Conservation (phyloP, 2,113 vertebrate genomes). For the Myotis yumanensis region DNA sequence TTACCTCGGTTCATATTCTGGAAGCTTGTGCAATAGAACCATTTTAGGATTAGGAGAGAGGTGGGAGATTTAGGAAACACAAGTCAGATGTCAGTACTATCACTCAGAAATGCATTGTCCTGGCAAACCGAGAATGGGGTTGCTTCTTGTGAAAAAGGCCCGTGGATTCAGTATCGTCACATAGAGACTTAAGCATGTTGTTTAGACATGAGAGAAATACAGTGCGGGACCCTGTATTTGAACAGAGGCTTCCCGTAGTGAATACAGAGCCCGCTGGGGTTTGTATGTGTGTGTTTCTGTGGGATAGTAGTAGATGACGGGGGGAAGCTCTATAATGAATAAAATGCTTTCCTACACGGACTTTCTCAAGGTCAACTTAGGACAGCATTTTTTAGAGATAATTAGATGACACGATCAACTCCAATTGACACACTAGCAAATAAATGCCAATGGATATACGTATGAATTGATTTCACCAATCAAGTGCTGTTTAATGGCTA, state of each 20-base stretch:
- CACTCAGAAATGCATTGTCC: not conserved
- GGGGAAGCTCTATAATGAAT: not conserved
- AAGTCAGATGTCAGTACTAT: not conserved
- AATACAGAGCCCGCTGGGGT: not conserved
- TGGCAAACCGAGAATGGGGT: not conserved
- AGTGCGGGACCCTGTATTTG: not conserved
- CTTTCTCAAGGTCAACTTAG: constrained; percentile 14
- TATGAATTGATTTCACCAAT: constrained; percentile 24
- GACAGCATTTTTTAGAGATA: constrained; percentile 2
- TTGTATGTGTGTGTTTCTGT: not conserved
- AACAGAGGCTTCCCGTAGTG: not conserved
- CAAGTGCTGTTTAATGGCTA: not conserved
- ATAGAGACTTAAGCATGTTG: not conserved
- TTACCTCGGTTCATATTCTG: not conserved
- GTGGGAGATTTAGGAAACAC: not conserved
- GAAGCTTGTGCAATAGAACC: not conserved
- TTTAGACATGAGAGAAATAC: not conserved
- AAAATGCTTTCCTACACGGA: not conserved
- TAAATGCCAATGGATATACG: not conserved
- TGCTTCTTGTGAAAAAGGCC: not conserved
- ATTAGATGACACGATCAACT: not conserved
- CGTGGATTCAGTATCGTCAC: rapidly evolving
- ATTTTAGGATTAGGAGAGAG: not conserved
- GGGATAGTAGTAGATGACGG: not conserved
- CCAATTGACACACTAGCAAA: constrained; percentile 16